Base-by-base conservation (phyloP, 2,797 vertebrate species). In the Lophius americanus region DNA sequence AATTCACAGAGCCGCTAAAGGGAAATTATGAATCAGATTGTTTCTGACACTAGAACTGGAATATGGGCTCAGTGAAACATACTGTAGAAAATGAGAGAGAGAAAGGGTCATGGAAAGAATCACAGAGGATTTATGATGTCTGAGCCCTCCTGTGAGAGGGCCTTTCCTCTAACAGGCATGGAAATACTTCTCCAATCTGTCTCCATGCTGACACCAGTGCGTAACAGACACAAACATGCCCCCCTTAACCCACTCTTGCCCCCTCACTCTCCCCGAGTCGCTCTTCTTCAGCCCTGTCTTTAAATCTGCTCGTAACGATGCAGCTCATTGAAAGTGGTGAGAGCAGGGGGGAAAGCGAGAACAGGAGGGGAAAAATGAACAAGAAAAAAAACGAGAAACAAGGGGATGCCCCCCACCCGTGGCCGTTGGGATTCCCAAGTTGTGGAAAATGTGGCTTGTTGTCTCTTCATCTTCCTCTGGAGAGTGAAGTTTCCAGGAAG, bases 401-500 rank as follows among this genome's bases (percentile, higher is more conserved):
- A 49, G 75, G 64, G 64, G 68, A 65, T 76, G 41, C 6, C 1
- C 79, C 51, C 67, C 43, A 2, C 3, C 12, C 12, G 4, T 77
- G 66, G 79, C 64, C 69, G 57, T 50, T 9, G 75, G 73, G 76
- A 82, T 53, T 83, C 83, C 72, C 54, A 41, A 55, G 64, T 75
- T 81, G 64, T 90, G 91, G 90, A 93, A 92, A 92, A 91, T 85
- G 75, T 81, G 76, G 60, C 75, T 73, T 38, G 60, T 78, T 67
- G 11, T 81, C 81, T 88, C 79, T 84, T 90, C 81, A 85, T 89
- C 81, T 66, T 83, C 70, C 86, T 87, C 85, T 35, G 41, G 88
- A 83, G 88, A 90, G 68, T 62, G 59, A 56, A 58, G 76, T 90
- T 92, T 91, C 85, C 88, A 92, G 92, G 91, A 93, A 91, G 86